These are phyloP conservation scores for Dreissena rostriformis DNA, from an alignment of 1,140 invertebrate species.

Conservation along the genomic window DNA sequence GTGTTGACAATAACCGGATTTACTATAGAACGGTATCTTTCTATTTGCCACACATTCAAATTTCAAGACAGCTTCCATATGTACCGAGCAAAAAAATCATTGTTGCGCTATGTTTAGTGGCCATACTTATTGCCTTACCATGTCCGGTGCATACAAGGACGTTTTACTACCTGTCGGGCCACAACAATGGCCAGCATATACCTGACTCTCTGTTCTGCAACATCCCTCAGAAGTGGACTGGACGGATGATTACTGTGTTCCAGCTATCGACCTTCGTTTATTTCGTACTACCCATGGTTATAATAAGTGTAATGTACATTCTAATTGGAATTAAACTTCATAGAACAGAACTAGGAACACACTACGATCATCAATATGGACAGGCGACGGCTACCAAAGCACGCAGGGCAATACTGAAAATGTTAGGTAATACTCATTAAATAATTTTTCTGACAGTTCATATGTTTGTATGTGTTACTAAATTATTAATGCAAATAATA, in stretches of 20 bases:
- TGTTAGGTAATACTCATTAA: no score
- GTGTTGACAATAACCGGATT: slow-evolving; percentile 96
- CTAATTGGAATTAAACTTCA: slow-evolving; percentile 79
- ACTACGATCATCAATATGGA: background rate
- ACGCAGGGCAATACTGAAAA: background rate
- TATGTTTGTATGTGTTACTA: no score
- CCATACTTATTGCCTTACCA: slow-evolving; percentile 90
- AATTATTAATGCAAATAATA: no score
- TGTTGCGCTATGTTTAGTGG: slow-evolving; percentile 88
- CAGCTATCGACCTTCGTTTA: slow-evolving; percentile 80
- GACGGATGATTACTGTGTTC: slow-evolving; percentile 65
- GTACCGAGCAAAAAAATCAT: slow-evolving; percentile 89
- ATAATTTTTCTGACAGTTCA: no score
- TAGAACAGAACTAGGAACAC: slow-evolving; percentile 63
- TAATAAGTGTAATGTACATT: slow-evolving; percentile 80
- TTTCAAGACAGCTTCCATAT: slow-evolving; percentile 90
- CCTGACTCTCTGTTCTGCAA: slow-evolving; percentile 75
- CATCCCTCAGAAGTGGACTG: slow-evolving; percentile 69
- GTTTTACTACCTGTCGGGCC: slow-evolving; percentile 68
- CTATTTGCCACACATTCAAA: slow-evolving; percentile 95
- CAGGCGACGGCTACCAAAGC: slow-evolving; percentile 20
- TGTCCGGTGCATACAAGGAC: slow-evolving; percentile 75
- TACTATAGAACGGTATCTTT: slow-evolving; percentile 96
- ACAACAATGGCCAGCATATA: slow-evolving; percentile 60
- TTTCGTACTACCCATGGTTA: slow-evolving; percentile 80